Evolutionary conservation across 2,888 invertebrate species (phyloP).

Genomic region (Venusia cambrica): DNA sequence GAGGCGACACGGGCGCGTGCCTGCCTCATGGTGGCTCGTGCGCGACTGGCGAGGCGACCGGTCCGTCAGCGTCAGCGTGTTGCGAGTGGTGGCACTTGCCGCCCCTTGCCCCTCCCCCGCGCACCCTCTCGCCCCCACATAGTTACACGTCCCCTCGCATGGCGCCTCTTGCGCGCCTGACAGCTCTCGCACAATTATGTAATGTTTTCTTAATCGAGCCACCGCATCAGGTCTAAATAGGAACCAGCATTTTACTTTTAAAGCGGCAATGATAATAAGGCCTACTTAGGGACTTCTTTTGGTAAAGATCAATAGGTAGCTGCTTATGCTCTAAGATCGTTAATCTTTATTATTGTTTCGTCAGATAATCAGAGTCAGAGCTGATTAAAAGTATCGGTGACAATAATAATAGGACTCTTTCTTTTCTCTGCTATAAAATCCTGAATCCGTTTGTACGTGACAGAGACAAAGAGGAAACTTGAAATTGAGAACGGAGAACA

Average conservation of each 20-base stretch:
- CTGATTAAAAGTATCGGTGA: background rate
- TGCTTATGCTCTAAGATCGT: slow-evolving; percentile 39
- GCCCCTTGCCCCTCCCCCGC: slow-evolving; percentile 60
- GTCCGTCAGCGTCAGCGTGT: slow-evolving; percentile 52
- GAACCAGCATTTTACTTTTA: slow-evolving; percentile 39
- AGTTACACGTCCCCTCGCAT: slow-evolving; percentile 72
- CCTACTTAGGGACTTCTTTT: slow-evolving; percentile 20
- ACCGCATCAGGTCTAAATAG: slow-evolving; percentile 59
- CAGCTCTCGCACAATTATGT: slow-evolving; percentile 74
- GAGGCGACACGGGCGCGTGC: slow-evolving; percentile 62
- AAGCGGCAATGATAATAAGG: slow-evolving; percentile 43
- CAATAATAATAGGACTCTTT: slow-evolving; percentile 5
- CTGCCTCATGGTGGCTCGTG: slow-evolving; percentile 65
- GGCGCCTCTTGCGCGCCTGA: slow-evolving; percentile 74
- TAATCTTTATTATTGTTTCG: too few species aligned
- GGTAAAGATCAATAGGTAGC: slow-evolving; percentile 29
- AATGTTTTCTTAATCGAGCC: slow-evolving; percentile 77
- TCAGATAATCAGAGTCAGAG: too few species aligned
- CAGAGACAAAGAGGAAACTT: slow-evolving; percentile 33
- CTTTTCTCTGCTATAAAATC: slow-evolving; percentile 18
- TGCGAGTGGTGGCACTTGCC: slow-evolving; percentile 64
- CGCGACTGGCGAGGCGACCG: slow-evolving; percentile 62
- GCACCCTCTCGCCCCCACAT: slow-evolving; percentile 58
- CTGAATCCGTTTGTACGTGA: slow-evolving; percentile 14
- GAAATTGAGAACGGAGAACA: slow-evolving; percentile 50